phyloP scores from a whole-genome alignment of 2,797 vertebrate species.

The Muscicapa comitata region DNA sequence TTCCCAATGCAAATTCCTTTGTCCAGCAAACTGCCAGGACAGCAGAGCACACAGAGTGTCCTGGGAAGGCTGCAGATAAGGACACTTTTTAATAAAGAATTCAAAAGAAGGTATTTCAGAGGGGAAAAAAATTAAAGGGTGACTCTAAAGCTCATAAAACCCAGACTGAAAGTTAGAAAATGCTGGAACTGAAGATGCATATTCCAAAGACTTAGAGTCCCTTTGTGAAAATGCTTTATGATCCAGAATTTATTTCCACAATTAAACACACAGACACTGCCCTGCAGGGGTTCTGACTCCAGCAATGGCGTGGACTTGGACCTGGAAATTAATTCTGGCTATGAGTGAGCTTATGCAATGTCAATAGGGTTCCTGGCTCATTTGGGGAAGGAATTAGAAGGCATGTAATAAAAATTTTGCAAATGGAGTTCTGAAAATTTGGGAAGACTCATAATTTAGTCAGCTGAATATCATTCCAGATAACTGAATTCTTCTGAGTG shows the following conservation, averaged over 20 bases:
- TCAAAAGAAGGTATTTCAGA: neutral
- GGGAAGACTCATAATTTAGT: neutral
- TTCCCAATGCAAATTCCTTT: neutral
- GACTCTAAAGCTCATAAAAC: neutral
- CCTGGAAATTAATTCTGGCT: neutral
- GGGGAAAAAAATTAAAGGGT: neutral
- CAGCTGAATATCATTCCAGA: neutral
- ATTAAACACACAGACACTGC: neutral
- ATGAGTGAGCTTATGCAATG: neutral
- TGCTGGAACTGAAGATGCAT: neutral
- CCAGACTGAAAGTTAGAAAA: neutral
- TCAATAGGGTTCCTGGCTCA: neutral
- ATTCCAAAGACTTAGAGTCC: neutral
- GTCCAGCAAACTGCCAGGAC: neutral
- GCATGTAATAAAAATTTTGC: neutral
- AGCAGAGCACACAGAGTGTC: neutral
- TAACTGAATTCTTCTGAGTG: neutral
- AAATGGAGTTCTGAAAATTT: neutral
- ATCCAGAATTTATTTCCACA: conserved; percentile 24
- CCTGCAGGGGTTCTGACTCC: neutral
- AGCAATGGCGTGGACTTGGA: neutral
- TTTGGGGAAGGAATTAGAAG: neutral
- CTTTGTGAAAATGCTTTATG: conserved; percentile 17
- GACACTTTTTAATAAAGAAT: neutral
- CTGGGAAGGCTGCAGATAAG: neutral